A percentile compares a stretch with the other conserved stretches of the same genome.
These are phyloP conservation scores for Pelagia noctiluca DNA, from an alignment of 30 jellyfish, hydroid and myxozoan species.

Conservation along the genomic window DNA sequence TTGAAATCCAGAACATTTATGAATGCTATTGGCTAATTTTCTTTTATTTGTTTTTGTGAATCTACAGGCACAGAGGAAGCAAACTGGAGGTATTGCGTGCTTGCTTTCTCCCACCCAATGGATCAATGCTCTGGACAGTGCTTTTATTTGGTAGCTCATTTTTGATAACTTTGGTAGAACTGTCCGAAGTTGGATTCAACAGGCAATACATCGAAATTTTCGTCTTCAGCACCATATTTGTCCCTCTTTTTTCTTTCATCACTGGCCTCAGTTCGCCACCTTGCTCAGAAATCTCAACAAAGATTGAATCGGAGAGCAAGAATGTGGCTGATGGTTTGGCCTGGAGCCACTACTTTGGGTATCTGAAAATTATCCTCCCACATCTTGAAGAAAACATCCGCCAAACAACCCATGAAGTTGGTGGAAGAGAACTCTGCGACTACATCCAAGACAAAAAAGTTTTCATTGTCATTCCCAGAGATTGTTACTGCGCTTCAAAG, in stretches of 20 bases:
- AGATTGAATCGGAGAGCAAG: constrained; percentile 69
- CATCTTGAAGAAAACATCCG: constrained; percentile 36
- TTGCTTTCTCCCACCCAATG: constrained; percentile 28
- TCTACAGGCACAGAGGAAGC: constrained; percentile 38
- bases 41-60: neutral
- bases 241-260: constrained; percentile 37
- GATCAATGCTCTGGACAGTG: neutral
- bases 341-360: constrained; percentile 89
- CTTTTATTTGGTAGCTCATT: neutral
- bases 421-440: constrained; percentile 60
- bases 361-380: constrained; percentile 74
- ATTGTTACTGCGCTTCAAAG: constrained; percentile 63
- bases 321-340: constrained; percentile 92
- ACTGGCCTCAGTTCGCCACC: constrained; percentile 50
- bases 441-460: constrained; percentile 52
- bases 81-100: constrained; percentile 23
- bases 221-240: neutral
- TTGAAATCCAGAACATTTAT: too few species aligned
- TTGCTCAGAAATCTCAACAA: constrained; percentile 59
- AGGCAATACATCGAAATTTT: neutral
- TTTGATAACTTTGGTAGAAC: neutral
- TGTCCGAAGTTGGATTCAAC: neutral
- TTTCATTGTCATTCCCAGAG: constrained; percentile 81
- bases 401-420: constrained; percentile 52
- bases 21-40: too few species aligned